Evolutionary conservation across 2,888 invertebrate species (phyloP), one percentile per base, ranked within the genome.

Genomic region (Ennomos quercinarius): DNA sequence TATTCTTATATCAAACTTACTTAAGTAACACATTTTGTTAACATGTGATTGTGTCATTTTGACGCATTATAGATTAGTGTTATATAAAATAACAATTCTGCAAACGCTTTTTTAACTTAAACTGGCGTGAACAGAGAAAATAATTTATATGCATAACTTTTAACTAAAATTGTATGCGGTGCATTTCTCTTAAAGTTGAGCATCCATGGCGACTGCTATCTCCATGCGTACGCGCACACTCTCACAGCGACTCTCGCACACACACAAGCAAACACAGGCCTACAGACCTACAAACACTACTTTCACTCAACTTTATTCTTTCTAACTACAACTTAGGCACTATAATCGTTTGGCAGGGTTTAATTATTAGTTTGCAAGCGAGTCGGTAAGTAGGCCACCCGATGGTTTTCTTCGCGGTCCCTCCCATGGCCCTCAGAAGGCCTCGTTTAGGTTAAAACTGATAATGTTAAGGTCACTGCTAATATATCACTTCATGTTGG

Each of bases 211-310:
- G 74, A 65, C 73, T 80, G 84, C 91, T 91, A 89, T 91, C 91
- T 90, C 90, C 87, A 79, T 87, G 90, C 88, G 89, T 84, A 77
- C 78, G 84, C 89, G 84, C 89, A 89, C 86, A 85, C 85, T 49
- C 56, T 58, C 67, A 69, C 72, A 75, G 67, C 74, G 72, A 63
- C 73, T 64, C 75, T 78, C 84, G 68, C 89, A 78, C 83, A 82
- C 87, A 78, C 62, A 63, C 71, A 68, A 68, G 65, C 68, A 72
- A 62, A 38, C 17, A 34, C 81, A 89, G 88, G 89, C 91, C 91
- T 90, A 91, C 83, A 91, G 91, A 91, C 91, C 91, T 89, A 91
- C 88, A 86, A 89, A 87, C 81, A 62, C 61, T 75, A 80, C 86
- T 85, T 87, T 86, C 87, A 80, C 81, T 77, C 67, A 70, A 70